phyloP scores from a whole-genome alignment of 2,113 vertebrate species.

The Eulacestoma nigropectus region DNA sequence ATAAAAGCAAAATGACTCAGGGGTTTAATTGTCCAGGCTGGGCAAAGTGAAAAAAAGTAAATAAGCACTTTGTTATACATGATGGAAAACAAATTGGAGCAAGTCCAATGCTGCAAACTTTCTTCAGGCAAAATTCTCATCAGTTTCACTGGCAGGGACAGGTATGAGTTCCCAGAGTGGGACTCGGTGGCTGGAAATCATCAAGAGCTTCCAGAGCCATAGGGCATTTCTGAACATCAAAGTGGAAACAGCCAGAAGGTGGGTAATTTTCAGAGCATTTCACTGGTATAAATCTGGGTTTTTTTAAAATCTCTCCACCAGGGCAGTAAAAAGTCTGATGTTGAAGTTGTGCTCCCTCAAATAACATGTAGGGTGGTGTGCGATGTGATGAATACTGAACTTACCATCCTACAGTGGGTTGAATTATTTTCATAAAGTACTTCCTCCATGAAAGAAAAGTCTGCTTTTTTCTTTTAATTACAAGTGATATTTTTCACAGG shows the following conservation, averaged over 20 bases:
- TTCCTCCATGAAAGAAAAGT: neutral
- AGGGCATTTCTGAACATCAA: slow-evolving; percentile 17
- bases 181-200: neutral
- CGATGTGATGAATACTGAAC: neutral
- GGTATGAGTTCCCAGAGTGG: neutral
- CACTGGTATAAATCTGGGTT: neutral
- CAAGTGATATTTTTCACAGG: slow-evolving; percentile 23
- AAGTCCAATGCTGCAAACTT: slow-evolving; percentile 3
- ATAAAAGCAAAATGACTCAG: slow-evolving; percentile 51
- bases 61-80: slow-evolving; percentile 36
- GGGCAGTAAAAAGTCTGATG: neutral
- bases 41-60: slow-evolving; percentile 15
- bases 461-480: neutral
- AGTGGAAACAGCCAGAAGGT: neutral
- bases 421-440: neutral
- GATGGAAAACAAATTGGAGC: slow-evolving; percentile 29
- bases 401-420: neutral
- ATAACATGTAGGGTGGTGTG: neutral
- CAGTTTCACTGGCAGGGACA: neutral
- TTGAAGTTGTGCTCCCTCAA: neutral
- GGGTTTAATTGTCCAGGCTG: slow-evolving; percentile 45
- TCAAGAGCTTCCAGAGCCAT: slow-evolving; percentile 5
- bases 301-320: neutral
- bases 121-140: slow-evolving; percentile 49
- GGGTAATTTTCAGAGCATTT: neutral